These are phyloP conservation scores for Lanius ludovicianus DNA, from an alignment of 2,113 vertebrate species.

Conservation along the genomic window DNA sequence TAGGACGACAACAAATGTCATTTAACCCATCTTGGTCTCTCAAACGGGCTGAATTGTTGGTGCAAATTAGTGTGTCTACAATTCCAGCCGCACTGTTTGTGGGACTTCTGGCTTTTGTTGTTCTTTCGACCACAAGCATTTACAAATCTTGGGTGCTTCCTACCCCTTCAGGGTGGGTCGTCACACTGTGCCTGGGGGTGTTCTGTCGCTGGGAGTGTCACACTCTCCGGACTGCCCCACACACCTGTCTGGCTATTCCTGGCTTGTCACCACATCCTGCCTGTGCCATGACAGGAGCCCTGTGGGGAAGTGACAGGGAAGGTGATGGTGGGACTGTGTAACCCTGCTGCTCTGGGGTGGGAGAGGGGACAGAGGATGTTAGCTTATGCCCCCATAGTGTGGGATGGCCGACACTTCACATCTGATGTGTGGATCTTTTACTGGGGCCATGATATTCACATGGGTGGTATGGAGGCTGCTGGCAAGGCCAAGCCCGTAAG, in stretches of 20 bases:
- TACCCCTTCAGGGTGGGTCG: not conserved
- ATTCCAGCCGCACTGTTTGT: not conserved
- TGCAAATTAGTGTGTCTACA: not conserved
- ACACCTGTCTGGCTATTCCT: not conserved
- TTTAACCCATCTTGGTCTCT: not conserved
- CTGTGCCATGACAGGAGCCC: not conserved
- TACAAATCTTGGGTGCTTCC: not conserved
- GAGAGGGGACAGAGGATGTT: not conserved
- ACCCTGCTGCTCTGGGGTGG: not conserved
- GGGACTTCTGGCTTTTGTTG: not conserved
- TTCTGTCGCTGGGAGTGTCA: not conserved
- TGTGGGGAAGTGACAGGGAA: not conserved
- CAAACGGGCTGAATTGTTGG: not conserved
- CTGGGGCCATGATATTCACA: rapidly evolving
- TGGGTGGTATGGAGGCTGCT: not conserved
- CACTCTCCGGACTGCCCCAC: not conserved
- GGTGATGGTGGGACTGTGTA: not conserved
- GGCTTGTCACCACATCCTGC: not conserved
- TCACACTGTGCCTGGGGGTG: not conserved
- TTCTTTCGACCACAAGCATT: not conserved
- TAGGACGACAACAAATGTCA: not conserved
- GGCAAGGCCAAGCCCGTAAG: not conserved
- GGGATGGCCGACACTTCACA: rapidly evolving
- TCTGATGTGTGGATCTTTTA: not conserved
- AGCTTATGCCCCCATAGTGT: not conserved